These are phyloP conservation scores for Porphyrio hochstetteri DNA, from an alignment of 2,113 vertebrate species.

Conservation along the genomic window DNA sequence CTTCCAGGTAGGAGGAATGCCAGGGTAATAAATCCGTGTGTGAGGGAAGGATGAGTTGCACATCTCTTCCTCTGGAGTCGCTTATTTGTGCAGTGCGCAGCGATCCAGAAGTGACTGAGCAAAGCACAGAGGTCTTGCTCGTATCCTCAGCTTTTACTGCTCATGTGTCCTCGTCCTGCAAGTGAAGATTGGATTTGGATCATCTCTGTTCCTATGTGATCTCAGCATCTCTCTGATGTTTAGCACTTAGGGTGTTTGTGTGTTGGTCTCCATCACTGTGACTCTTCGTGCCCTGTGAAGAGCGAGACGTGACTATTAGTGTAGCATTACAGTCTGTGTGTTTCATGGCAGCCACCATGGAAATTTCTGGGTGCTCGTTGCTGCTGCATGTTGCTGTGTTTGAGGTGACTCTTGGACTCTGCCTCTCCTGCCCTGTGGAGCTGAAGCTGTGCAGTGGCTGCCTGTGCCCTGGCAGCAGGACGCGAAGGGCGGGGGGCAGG, in stretches of 20 bases:
- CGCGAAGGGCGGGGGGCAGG: not conserved
- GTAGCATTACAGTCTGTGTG: not conserved
- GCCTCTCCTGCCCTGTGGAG: no score
- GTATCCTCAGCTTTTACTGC: not conserved
- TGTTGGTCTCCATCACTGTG: not conserved
- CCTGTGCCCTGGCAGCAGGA: not conserved
- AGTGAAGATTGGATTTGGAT: not conserved
- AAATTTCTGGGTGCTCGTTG: not conserved
- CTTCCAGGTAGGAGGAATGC: conserved; percentile 83
- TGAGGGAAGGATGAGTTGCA: no score
- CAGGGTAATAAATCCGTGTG: rapidly evolving
- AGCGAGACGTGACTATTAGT: not conserved
- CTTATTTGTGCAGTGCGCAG: not conserved
- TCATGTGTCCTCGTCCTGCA: not conserved
- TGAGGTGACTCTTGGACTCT: not conserved
- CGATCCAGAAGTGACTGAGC: not conserved
- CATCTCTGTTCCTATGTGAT: not conserved
- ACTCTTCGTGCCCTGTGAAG: not conserved
- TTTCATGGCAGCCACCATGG: not conserved
- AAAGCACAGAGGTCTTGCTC: not conserved
- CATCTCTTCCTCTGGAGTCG: not conserved
- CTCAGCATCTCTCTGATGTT: not conserved
- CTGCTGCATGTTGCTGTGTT: not conserved
- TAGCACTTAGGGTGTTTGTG: rapidly evolving
- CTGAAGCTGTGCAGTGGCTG: not conserved